A percentile compares a stretch with the other conserved stretches of the same genome.
Evolutionary conservation across 2,888 invertebrate species (phyloP).

Genomic region (Tiphia femorata): DNA sequence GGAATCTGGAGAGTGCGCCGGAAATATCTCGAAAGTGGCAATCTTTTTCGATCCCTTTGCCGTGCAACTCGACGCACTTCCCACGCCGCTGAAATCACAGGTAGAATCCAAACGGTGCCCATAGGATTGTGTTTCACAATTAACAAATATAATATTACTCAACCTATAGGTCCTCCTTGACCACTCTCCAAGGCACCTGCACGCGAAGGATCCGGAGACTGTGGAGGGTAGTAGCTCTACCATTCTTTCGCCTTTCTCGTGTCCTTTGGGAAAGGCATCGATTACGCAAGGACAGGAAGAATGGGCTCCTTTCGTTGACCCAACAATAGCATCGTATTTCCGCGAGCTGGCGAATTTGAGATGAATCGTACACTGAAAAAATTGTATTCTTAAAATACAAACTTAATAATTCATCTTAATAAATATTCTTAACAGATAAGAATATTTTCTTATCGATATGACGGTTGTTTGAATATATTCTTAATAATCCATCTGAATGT

Average conservation of each 20-base stretch:
- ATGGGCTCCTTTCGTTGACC: conserved; percentile 8
- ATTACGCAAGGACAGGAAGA: conserved; percentile 50
- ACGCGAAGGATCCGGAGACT: too few relatives aligned
- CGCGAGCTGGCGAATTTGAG: too few relatives aligned
- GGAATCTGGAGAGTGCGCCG: conserved; percentile 29
- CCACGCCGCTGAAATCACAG: conserved; percentile 46
- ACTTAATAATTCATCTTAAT: too few relatives aligned
- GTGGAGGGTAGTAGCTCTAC: too few relatives aligned
- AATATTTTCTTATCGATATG: too few relatives aligned
- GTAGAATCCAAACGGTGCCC: conserved; percentile 36
- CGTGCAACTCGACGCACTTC: conserved; percentile 36
- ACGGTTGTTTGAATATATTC: too few relatives aligned
- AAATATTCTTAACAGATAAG: too few relatives aligned
- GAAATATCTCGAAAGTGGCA: conserved; percentile 12
- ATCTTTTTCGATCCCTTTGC: not conserved
- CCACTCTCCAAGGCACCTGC: conserved; percentile 43
- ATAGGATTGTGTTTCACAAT: conserved; percentile 64
- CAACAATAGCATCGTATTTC: conserved; percentile 26
- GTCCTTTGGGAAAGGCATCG: conserved; percentile 28
- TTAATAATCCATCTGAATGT: too few relatives aligned
- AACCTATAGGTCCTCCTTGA: conserved; percentile 54
- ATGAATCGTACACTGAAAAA: too few relatives aligned
- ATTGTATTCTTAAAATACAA: too few relatives aligned
- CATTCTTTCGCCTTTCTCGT: conserved; percentile 25
- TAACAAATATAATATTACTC: conserved; percentile 67